Base-by-base conservation (phyloP, 2,797 vertebrate genomes). In the Acridotheres tristis region DNA sequence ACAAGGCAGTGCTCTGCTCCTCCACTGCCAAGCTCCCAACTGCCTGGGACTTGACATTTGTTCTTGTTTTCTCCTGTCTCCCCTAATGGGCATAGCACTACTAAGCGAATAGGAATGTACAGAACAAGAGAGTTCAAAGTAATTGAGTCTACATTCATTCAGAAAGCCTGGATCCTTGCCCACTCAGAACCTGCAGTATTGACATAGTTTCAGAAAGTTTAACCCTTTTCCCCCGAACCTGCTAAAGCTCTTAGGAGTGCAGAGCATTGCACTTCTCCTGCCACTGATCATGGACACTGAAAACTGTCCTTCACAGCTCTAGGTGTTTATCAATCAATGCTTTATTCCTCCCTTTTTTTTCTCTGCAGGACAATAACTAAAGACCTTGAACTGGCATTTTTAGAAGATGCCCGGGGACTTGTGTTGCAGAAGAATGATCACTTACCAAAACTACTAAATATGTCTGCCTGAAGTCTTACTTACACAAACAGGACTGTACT, bases 31-130 rank as follows among this genome's bases (percentile, higher is more conserved):
- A 93, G 87, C 85, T 96, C 94, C 93, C 62, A 53, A 82, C 94
- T 48, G 80, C 97, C 93, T 92, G 87, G 95, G 94, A 97, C 85
- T 90, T 96, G 97, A 97, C 97, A 95, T 98, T 97, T 97, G 94
- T 95, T 97, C 97, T 97, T 97, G 95, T 97, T 97, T 97, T 97
- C 95, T 96, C 94, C 96, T 96, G 93, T 97, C 97, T 97, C 95
- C 90, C 76, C 97, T 97, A 96, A 97, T 97, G 94, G 84, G 96
- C 97, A 96, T 61, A 96, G 96, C 93, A 95, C 97, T 97, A 97
- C 95, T 98, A 97, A 98, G 97, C 91, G 54, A 96, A 96, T 96
- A 97, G 94, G 97, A 98, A 98, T 97, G 97, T 93, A 93, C 92
- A 89, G 97, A 97, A 97, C 95, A 96, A 96, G 97, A 93, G 94